Evolutionary conservation across 2,113 vertebrate species (phyloP).

Genomic region (Oncorhynchus masou): DNA sequence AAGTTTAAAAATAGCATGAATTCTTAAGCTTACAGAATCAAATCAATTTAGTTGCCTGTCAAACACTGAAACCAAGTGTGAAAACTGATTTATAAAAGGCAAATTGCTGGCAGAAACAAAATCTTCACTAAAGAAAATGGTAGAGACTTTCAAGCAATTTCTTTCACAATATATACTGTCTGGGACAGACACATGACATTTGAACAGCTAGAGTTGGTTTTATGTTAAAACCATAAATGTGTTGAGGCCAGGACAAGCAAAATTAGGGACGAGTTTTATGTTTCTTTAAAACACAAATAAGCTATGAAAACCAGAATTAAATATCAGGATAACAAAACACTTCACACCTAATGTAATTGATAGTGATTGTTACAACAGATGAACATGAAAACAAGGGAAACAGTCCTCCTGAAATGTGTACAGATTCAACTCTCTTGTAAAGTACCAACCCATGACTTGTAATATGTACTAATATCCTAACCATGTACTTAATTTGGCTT

Average conservation of each 20-base stretch:
- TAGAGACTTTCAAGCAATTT: background rate
- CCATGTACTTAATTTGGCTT: too few relatives aligned
- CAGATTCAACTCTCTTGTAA: too few relatives aligned
- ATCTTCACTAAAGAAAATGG: constrained; percentile 19
- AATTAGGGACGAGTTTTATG: too few relatives aligned
- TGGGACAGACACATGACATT: background rate
- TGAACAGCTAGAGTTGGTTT: background rate
- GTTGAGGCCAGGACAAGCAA: background rate
- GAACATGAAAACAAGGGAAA: too few relatives aligned
- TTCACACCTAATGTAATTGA: too few relatives aligned
- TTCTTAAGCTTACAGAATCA: constrained; percentile 27
- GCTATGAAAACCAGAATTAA: too few relatives aligned
- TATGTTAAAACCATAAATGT: background rate
- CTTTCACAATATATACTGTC: background rate
- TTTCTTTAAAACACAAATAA: too few relatives aligned
- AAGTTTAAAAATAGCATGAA: constrained; percentile 23
- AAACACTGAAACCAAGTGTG: constrained; percentile 12
- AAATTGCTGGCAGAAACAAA: constrained; percentile 41
- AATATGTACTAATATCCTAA: too few relatives aligned
- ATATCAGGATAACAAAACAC: too few relatives aligned
- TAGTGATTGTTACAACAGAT: too few relatives aligned
- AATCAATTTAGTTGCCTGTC: constrained; percentile 24
- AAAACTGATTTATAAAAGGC: constrained; percentile 19
- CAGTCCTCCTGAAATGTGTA: too few relatives aligned
- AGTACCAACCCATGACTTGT: too few relatives aligned